A percentile compares a stretch with the other conserved stretches of the same genome.
phyloP scores from a whole-genome alignment of 2,888 invertebrate genomes.

The Blastobasis lacticolella region DNA sequence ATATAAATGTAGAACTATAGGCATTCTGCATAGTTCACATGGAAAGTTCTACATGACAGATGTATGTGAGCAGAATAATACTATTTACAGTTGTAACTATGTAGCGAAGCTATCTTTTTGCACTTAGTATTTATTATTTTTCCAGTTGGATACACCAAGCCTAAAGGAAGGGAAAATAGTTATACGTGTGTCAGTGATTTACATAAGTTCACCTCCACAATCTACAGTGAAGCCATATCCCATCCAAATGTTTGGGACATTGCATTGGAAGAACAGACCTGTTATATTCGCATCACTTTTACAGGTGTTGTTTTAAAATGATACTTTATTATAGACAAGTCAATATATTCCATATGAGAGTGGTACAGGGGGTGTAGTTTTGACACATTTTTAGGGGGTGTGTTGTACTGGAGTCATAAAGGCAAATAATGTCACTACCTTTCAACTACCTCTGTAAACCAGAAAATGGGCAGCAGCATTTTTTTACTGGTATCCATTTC shows the following conservation, averaged over 20 bases:
- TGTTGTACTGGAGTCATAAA: no score
- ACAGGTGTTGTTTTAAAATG: conserved; percentile 17
- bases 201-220: conserved; percentile 28
- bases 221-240: conserved; percentile 41
- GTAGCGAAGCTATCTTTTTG: neutral
- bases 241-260: conserved; percentile 51
- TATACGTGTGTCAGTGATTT: conserved; percentile 37
- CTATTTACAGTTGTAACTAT: neutral
- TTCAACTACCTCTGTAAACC: no score
- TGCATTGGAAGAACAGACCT: conserved; percentile 46
- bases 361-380: no score
- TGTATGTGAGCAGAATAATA: conserved; percentile 26
- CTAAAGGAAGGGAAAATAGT: conserved; percentile 15
- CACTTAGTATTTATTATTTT: conserved; percentile 4
- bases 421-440: no score
- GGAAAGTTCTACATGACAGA: conserved; percentile 43
- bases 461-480: no score
- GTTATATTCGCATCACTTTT: conserved; percentile 45
- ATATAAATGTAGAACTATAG: conserved; percentile 44
- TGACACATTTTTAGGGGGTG: no score
- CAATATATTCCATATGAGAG: no score
- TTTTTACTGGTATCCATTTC: no score
- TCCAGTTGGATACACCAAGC: conserved; percentile 29
- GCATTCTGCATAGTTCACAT: conserved; percentile 40
- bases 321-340: no score